Percentiles rank a stretch among this genome's conserved stretches.
These are phyloP conservation scores for Sitta carolinensis DNA, from an alignment of 2,797 vertebrate genomes.

Conservation along the genomic window DNA sequence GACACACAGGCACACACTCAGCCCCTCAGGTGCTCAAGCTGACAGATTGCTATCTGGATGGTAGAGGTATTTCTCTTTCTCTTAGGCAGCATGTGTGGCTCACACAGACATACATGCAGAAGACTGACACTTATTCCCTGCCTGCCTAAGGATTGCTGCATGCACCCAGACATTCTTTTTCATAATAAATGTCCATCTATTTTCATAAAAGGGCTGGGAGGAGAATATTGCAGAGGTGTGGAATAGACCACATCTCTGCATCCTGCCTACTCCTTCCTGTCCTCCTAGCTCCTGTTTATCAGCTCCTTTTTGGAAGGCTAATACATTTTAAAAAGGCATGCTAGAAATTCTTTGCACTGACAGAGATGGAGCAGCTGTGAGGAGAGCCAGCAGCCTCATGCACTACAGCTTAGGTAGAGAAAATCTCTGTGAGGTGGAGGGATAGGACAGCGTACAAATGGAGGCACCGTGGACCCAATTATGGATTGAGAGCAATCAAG, in stretches of 20 bases:
- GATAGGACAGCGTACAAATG: background rate
- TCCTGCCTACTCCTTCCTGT: background rate
- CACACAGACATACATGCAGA: background rate
- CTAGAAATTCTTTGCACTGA: background rate
- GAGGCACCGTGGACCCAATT: background rate
- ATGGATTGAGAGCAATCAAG: background rate
- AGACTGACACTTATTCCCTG: background rate
- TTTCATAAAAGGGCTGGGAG: constrained; percentile 16
- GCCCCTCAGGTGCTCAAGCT: background rate
- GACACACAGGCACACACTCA: background rate
- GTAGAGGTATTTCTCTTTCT: background rate
- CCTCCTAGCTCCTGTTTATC: background rate
- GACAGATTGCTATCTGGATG: background rate
- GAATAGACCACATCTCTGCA: background rate
- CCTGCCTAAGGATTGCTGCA: background rate
- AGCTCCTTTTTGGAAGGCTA: constrained; percentile 37
- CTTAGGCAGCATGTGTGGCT: background rate
- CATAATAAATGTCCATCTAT: constrained; percentile 60
- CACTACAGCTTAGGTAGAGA: background rate
- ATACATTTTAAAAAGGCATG: constrained; percentile 53
- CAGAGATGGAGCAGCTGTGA: constrained; percentile 37
- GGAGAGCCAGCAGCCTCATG: background rate
- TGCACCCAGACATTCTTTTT: constrained; percentile 25
- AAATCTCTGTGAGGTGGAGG: background rate
- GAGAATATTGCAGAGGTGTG: background rate